Conservation (phyloP, 2,797 vertebrate genomes). For the Xyrichtys novacula region DNA sequence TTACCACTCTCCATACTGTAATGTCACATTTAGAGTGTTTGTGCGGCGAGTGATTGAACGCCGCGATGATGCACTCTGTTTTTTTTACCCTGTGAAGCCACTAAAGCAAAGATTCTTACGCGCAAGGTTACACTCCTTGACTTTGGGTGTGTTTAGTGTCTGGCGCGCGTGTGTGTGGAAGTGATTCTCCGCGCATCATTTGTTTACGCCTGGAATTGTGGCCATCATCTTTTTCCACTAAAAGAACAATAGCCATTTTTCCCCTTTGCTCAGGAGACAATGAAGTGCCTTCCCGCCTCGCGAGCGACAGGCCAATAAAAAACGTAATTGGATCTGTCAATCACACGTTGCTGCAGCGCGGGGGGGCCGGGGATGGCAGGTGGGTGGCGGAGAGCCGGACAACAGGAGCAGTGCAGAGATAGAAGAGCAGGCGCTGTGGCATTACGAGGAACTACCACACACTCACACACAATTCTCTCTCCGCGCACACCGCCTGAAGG, state of each 20-base stretch:
- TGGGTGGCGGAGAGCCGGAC: slow-evolving; percentile 58
- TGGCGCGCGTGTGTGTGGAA: slow-evolving; percentile 44
- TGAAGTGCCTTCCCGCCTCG: slow-evolving; percentile 81
- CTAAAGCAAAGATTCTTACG: slow-evolving; percentile 1
- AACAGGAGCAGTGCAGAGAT: slow-evolving; percentile 34
- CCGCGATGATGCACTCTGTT: neutral
- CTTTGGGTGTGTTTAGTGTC: slow-evolving; percentile 17
- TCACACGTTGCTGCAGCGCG: slow-evolving; percentile 73
- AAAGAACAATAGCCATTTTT: slow-evolving; percentile 79
- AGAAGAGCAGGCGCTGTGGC: slow-evolving; percentile 11
- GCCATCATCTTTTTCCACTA: slow-evolving; percentile 81
- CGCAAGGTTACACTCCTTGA: slow-evolving; percentile 49
- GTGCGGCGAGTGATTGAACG: slow-evolving; percentile 24
- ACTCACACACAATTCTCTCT: slow-evolving; percentile 25
- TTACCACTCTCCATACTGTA: slow-evolving; percentile 11
- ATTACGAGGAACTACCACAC: slow-evolving; percentile 8
- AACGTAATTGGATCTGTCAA: slow-evolving; percentile 87
- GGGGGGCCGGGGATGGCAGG: slow-evolving; percentile 50
- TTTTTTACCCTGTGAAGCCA: neutral
- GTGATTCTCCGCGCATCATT: slow-evolving; percentile 73
- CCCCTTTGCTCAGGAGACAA: slow-evolving; percentile 80
- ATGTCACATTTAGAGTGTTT: slow-evolving; percentile 26
- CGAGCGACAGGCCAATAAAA: slow-evolving; percentile 85
- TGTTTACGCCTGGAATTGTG: slow-evolving; percentile 76
- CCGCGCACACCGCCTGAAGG: slow-evolving; percentile 42